Conservation (phyloP, 2,888 invertebrate genomes). For the Psylliodes chrysocephalus region DNA sequence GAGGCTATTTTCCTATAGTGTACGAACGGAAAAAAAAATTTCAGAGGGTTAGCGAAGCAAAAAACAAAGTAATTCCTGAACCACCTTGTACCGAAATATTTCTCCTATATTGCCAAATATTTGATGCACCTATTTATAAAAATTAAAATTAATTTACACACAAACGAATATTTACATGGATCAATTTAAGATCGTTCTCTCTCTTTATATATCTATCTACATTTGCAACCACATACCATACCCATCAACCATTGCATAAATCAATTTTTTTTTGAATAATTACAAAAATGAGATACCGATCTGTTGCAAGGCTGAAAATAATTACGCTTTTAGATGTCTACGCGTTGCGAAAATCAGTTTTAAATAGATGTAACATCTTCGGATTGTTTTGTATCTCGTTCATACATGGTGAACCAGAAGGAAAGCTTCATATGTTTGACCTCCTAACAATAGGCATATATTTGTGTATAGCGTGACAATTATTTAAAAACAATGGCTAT, state of each 20-base stretch:
- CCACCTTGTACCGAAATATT: too few species aligned
- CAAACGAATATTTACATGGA: slow-evolving; percentile 11
- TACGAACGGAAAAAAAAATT: too few species aligned
- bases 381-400: slow-evolving; percentile 1
- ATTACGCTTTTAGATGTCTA: slow-evolving; percentile 11
- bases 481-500: too few species aligned
- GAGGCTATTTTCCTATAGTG: too few species aligned
- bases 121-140: too few species aligned
- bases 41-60: too few species aligned
- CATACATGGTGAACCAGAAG: neutral
- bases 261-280: slow-evolving; percentile 28
- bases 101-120: too few species aligned
- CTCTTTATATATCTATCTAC: neutral
- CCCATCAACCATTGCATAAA: slow-evolving; percentile 19
- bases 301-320: slow-evolving; percentile 31
- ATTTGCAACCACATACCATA: slow-evolving; percentile 9
- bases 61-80: too few species aligned
- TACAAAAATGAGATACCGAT: slow-evolving; percentile 29
- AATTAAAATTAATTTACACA: slow-evolving; percentile 3
- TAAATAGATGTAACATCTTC: slow-evolving; percentile 9
- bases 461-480: too few species aligned
- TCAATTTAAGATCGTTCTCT: neutral
- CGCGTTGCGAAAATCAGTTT: slow-evolving; percentile 6
- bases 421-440: too few species aligned
- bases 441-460: too few species aligned